Base-by-base conservation (phyloP, 1,140 invertebrate species). In the Lucilia cuprina region DNA sequence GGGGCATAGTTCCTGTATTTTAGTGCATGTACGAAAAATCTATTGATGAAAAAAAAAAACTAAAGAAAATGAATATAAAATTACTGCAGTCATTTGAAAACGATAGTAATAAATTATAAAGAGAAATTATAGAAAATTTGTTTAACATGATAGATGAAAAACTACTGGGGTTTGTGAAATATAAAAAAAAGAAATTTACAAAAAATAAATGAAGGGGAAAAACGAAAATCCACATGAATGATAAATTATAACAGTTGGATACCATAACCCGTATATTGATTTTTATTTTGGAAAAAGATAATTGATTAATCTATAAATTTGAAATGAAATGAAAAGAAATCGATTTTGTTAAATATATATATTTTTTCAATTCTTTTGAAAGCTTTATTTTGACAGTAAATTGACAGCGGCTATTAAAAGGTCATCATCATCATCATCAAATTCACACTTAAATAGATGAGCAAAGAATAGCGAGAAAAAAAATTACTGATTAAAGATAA, bases 91-190 rank as follows among this genome's bases (percentile, higher is more conserved):
- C 7, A 25, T 70, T 70, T 21, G 65, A 25, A 70, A 70, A 21
- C 65, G 65, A 70, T 70, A 70, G 65, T 21, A 19, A 70, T 70
- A 70, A 70, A 70, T 70, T 70, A 70, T 70, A 21, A 70, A 70
- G n/a, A 70, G 65, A 70, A 70, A 70, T 70, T 19, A 21, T 19
- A 70, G 21, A 70, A 70, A 70, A 21, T 70, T 70, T 70, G 65
- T 70, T 70, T 21, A 70, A 70, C 65, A 70, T 70, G 65, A 70
- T 21, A 21, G 65, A 70, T 70, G 65, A 70, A 70, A 60, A 70
- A 70, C 65, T 70, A 21, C 60, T 70, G 65, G 65, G 65, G 65
- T 19, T 70, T 12, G 19, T 21, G 65, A 60, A 60, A 60, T n/a
- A 7, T 9, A 70, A 70, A 21, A 21, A 19, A 70, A 70, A 70